Evolutionary conservation across 2,888 invertebrate genomes (phyloP), one percentile per base, ranked within the genome.

Genomic region (Steinernema carpocapsae): DNA sequence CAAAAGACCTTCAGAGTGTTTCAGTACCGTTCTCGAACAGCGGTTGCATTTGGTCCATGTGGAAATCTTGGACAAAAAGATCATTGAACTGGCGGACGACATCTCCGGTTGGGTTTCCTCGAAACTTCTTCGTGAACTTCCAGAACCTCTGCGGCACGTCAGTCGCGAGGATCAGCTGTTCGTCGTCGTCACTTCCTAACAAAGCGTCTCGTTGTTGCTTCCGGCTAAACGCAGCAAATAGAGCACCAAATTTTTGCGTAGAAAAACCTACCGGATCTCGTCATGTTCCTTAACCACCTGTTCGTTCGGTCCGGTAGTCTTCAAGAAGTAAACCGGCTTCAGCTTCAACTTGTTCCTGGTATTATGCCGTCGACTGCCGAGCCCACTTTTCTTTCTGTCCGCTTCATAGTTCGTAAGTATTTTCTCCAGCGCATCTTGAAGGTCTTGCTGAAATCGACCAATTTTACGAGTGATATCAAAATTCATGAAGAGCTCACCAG

Each of bases 71-170:
- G n/a, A 48, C 48, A 14, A 48, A 48, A 4, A 48, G 19, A 14
- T 48, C 48, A 14, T 48, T 2, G 17, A 48, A 48, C 14, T 48
- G 48, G n/a, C 48, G 48, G 48, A 48, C 48, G 4, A 48, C 64
- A 3, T 29, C 37, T 1, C 26, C 37, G 32, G 24, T 26, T 6
- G 29, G 29, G 10, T 64, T 64, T 6, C 17, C 37, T 12, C 64
- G 64, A 32, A 17, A 32, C 29, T 37, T 26, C 32, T 64, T 64
- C 17, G 64, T 17, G 19, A 64, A 64, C n/a, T 64, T 64, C 64
- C 64, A 64, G 32, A 64, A 64, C 4, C 64, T 29, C 32, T 64
- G 64, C 1, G 64, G 64, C 12, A 64, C 64, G 26, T 64, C 64
- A 1, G 64, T 64, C 7, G 64, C 32, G n/a, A 26, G 64, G 14